A percentile compares a stretch with the other conserved stretches of the same genome.
Evolutionary conservation across 2,113 vertebrate genomes (phyloP).

Genomic region (Nestor notabilis): DNA sequence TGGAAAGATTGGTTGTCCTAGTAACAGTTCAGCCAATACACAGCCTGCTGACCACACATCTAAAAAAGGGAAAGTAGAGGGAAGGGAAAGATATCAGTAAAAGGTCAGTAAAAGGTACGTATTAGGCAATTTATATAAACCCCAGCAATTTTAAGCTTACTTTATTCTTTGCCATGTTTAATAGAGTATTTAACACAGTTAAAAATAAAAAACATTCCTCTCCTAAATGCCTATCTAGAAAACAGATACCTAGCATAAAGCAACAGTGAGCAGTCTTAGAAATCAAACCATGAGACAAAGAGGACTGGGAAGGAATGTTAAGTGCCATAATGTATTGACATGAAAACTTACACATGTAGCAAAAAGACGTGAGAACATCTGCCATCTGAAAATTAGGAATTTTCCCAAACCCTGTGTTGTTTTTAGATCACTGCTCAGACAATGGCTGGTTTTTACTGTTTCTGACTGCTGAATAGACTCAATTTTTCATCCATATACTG

Average conservation of each 20-base stretch:
- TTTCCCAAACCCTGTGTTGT: background rate
- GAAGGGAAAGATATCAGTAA: conserved; percentile 8
- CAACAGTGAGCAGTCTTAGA: background rate
- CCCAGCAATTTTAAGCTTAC: background rate
- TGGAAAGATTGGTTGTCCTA: conserved; percentile 98
- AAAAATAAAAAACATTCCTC: background rate
- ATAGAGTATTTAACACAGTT: background rate
- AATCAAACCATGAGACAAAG: background rate
- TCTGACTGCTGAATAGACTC: background rate
- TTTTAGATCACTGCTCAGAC: background rate
- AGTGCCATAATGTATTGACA: background rate
- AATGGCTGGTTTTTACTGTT: background rate
- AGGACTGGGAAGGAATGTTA: background rate
- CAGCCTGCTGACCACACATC: conserved; percentile 99
- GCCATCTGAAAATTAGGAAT: background rate
- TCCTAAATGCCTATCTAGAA: background rate
- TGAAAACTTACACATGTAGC: background rate
- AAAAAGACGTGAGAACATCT: background rate
- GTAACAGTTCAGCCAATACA: conserved; percentile 95
- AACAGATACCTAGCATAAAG: background rate
- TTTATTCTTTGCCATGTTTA: background rate
- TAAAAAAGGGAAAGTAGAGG: conserved; percentile 46
- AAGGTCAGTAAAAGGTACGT: background rate
- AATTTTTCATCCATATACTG: background rate
- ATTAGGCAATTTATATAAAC: background rate